Percentiles rank a stretch among this genome's conserved stretches.
phyloP scores from a whole-genome alignment of 1,140 invertebrate genomes.

The Drosophila sucinea region DNA sequence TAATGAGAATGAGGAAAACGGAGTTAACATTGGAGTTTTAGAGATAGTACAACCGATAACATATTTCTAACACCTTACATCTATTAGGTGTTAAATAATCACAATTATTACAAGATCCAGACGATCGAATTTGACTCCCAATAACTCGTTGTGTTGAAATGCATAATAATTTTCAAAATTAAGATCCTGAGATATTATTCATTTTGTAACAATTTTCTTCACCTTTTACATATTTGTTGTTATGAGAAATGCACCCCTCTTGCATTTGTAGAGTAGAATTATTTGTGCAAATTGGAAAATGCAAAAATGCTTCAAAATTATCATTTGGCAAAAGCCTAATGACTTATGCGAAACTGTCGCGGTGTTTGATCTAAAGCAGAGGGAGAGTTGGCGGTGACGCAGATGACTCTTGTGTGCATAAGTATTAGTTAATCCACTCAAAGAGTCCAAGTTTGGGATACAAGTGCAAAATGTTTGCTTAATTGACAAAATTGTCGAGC shows the following conservation, averaged over 20 bases:
- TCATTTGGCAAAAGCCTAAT: constrained; percentile 61
- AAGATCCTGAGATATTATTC: neutral
- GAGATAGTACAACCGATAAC: too few relatives aligned
- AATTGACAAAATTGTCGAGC: constrained; percentile 67
- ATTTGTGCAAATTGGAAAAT: constrained; percentile 47
- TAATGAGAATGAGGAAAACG: too few relatives aligned
- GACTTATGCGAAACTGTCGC: constrained; percentile 65
- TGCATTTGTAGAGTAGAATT: constrained; percentile 32
- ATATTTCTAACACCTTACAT: too few relatives aligned
- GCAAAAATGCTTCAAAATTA: constrained; percentile 70
- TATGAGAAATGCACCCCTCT: neutral
- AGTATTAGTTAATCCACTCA: constrained; percentile 13
- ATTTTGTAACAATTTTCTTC: too few relatives aligned
- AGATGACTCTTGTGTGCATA: constrained; percentile 10
- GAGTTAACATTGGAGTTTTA: too few relatives aligned
- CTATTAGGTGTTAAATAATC: neutral
- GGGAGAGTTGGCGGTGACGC: neutral
- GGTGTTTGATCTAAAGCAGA: constrained; percentile 27
- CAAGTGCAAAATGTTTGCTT: constrained; percentile 53
- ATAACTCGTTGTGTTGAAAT: neutral
- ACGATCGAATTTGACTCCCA: neutral
- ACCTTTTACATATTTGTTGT: too few relatives aligned
- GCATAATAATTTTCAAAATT: neutral
- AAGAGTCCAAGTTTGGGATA: constrained; percentile 7
- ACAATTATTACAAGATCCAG: neutral